phyloP scores from a whole-genome alignment of 2,888 invertebrate genomes.

The Troglohyphantes excavatus region DNA sequence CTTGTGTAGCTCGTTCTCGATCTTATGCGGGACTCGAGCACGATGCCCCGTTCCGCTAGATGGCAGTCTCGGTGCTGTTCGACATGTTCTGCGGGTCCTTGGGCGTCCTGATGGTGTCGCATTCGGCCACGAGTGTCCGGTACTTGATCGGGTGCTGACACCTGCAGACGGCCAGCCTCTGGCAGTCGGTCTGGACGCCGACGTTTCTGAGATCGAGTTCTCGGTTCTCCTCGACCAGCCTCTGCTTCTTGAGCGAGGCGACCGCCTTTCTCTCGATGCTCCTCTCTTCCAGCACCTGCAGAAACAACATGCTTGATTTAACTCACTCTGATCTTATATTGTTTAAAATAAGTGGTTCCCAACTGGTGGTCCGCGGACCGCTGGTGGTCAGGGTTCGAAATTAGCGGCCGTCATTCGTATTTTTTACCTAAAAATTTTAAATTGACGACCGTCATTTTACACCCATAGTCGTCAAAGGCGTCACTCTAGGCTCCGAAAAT shows the following conservation, averaged over 20 bases:
- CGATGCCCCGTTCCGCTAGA: slow-evolving; percentile 61
- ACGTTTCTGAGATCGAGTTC: slow-evolving; percentile 54
- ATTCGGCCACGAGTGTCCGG: slow-evolving; percentile 29
- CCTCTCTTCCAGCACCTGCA: slow-evolving; percentile 71
- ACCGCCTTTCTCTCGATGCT: slow-evolving; percentile 63
- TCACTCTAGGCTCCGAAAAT: too few relatives aligned
- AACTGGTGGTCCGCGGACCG: too few relatives aligned
- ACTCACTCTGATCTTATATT: too few relatives aligned
- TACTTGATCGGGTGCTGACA: slow-evolving; percentile 49
- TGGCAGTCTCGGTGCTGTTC: slow-evolving; percentile 73
- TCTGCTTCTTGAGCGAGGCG: slow-evolving; percentile 53
- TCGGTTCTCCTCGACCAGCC: slow-evolving; percentile 27
- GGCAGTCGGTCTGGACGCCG: slow-evolving; percentile 64
- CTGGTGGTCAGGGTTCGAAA: too few relatives aligned
- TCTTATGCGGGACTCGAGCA: too few relatives aligned
- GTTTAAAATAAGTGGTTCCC: too few relatives aligned
- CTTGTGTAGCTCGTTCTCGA: too few relatives aligned
- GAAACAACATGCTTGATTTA: not conserved
- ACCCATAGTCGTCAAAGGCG: too few relatives aligned
- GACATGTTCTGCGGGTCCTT: slow-evolving; percentile 42
- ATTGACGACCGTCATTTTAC: too few relatives aligned
- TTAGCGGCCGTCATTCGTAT: too few relatives aligned
- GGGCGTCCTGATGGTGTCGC: slow-evolving; percentile 51
- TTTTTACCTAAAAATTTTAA: too few relatives aligned
- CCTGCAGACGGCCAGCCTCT: slow-evolving; percentile 32